Base-by-base conservation (phyloP, 2,797 vertebrate genomes). In the Spinus olivaceus region DNA sequence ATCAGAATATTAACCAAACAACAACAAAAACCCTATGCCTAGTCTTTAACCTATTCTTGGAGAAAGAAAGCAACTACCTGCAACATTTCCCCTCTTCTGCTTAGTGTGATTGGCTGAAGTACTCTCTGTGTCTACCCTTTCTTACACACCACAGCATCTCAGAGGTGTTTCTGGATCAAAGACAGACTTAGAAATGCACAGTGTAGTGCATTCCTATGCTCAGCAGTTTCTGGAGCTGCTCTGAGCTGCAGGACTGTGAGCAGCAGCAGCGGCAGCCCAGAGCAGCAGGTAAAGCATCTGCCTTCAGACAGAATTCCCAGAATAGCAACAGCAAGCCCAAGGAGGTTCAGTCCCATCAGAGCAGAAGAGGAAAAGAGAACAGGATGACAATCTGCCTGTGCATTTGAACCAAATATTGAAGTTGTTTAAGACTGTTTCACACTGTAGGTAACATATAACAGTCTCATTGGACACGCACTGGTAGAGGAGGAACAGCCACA, bases 111-210 rank as follows among this genome's bases (percentile, higher is more conserved):
- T 27, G 23, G 19, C 13, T 61, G 39, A 80, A 93, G 28, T 32
- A 53, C 12, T 61, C 27, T 46, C 32, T 0, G 0, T 9, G 10
- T 50, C 47, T 50, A 28, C 30, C 23, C 6, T 51, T 53, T 66
- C 47, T 23, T 23, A 46, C 10, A 16, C 8, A 12, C 6, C 42
- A 28, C 51, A 61, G 22, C 19, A 59, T 44, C 32, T 41, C 21
- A 35, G 2, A 39, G 32, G 41, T 63, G 25, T 24, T 94, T 73
- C 44, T 54, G 18, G 17, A 33, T 47, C 37, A 86, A 50, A 81
- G 23, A n/a, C 22, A 54, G 56, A 17, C n/a, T 73, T 41, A 42
- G 6, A 54, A 81, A 74, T 37, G 60, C 15, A 23, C 50, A 69
- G 8, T 1, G 1, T 0, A 42, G 59, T 39, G 39, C 39, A 39